Conservation (phyloP, 2,113 vertebrate genomes). For the Elaphurus davidianus region DNA sequence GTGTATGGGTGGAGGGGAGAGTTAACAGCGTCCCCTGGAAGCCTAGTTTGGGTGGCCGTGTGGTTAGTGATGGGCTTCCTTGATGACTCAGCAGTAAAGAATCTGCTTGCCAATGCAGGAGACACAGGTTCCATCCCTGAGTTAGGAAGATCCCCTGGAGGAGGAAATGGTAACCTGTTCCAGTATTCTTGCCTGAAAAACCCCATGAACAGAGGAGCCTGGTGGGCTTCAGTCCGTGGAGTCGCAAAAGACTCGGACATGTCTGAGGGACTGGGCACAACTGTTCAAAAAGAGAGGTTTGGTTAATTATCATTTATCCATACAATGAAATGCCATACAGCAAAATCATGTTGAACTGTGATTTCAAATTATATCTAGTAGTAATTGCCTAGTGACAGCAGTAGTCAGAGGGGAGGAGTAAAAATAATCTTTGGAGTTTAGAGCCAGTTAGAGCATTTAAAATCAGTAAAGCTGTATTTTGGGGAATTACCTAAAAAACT, state of each 20-base stretch:
- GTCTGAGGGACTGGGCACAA: not conserved
- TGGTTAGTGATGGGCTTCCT: not conserved
- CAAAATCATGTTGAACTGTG: not conserved
- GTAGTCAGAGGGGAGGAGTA: not conserved
- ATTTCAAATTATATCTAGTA: not conserved
- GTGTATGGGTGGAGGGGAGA: not conserved
- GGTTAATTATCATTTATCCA: not conserved
- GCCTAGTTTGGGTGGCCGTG: not conserved
- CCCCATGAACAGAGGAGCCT: not conserved
- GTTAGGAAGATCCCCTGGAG: not conserved
- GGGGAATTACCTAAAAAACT: not conserved
- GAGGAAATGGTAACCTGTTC: not conserved
- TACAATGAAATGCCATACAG: not conserved
- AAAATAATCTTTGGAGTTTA: not conserved
- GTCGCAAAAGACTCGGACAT: not conserved
- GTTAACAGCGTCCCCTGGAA: not conserved
- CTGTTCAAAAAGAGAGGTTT: not conserved
- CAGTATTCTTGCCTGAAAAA: not conserved
- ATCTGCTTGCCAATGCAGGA: not conserved
- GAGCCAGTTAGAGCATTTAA: not conserved
- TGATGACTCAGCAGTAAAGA: not conserved
- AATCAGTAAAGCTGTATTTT: not conserved
- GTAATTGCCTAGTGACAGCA: not conserved
- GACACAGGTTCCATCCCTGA: not conserved
- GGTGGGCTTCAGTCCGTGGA: not conserved